Base-by-base conservation (phyloP, 2,888 invertebrate species). In the Muschampia plurimacula region DNA sequence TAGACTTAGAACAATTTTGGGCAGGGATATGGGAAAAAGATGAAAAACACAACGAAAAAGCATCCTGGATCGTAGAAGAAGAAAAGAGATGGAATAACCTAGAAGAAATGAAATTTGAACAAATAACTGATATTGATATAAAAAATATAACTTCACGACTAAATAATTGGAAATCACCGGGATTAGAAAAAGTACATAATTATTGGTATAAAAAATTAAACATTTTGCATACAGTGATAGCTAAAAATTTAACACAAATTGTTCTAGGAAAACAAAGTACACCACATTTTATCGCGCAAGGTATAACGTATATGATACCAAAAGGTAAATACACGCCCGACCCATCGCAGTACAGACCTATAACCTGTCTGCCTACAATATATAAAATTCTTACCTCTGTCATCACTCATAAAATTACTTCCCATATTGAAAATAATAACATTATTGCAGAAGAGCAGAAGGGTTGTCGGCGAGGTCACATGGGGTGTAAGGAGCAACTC, bases 331-430 rank as follows among this genome's bases (percentile, higher is more conserved):
- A 73, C 13, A 41, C 76, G 7, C 0, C 59, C 15, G 39, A 73
- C 13, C 76, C 76, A 6, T 78, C 78, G 3, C 75, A 78, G 69
- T 80, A 77, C 22, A 62, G 78, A 60, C 78, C 80, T 13, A 78
- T 78, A 13, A 80, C 80, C 0, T 80, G 80, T 67, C 52, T 78
- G 15, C 78, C 76, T 4, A 80, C 79, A 0, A 62, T 77, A 32
- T 78, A 78, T 49, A 78, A 78, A 75, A 55, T 80, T 3, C 39
- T 78, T 1, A 78, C 76, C 44, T 69, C 77, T 13, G 62, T 46
- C 49, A 76, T 78, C 0, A 63, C 76, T 6, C n/a, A 6, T 6
- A 74, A 72, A 69, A 72, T 74, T 36, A 72, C 67, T 62, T 22
- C 57, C 46, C 72, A 74, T 22, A 68, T 69, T 28, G 67, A 74